Conservation (phyloP, 2,888 invertebrate species). For the Neoitamus cyanurus region DNA sequence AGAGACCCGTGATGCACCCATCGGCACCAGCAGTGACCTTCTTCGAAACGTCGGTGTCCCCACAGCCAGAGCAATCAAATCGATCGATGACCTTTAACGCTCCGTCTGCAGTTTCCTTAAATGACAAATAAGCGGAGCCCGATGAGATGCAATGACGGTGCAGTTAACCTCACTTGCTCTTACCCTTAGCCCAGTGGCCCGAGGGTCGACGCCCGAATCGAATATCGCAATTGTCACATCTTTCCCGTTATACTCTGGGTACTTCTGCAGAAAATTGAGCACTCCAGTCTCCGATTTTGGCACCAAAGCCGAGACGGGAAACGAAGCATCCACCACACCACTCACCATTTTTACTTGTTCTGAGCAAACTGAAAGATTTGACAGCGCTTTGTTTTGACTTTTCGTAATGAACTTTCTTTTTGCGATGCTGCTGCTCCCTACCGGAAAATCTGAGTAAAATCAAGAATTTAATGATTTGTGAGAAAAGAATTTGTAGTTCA, state of each 20-base stretch:
- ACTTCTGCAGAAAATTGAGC: slow-evolving; percentile 84
- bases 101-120: slow-evolving; percentile 74
- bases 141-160: slow-evolving; percentile 49
- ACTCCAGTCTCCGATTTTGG: slow-evolving; percentile 97
- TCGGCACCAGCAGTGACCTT: slow-evolving; percentile 75
- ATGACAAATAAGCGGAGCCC: slow-evolving; percentile 33
- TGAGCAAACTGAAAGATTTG: neutral
- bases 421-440: neutral
- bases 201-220: slow-evolving; percentile 98
- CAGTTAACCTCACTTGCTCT: slow-evolving; percentile 48
- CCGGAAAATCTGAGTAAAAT: neutral
- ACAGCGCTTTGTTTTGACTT: neutral
- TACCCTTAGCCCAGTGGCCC: slow-evolving; percentile 93
- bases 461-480: no score
- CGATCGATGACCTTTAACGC: slow-evolving; percentile 93
- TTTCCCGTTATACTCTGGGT: slow-evolving; percentile 91
- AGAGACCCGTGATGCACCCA: slow-evolving; percentile 83
- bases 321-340: slow-evolving; percentile 71
- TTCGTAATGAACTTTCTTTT: neutral
- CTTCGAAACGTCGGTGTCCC: slow-evolving; percentile 93
- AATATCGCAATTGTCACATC: slow-evolving; percentile 93
- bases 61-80: slow-evolving; percentile 95
- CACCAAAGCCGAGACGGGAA: slow-evolving; percentile 85
- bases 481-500: no score
- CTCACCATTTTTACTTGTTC: slow-evolving; percentile 55